Evolutionary conservation across 1,140 invertebrate species (phyloP).

Genomic region (Magallana ariakensis): DNA sequence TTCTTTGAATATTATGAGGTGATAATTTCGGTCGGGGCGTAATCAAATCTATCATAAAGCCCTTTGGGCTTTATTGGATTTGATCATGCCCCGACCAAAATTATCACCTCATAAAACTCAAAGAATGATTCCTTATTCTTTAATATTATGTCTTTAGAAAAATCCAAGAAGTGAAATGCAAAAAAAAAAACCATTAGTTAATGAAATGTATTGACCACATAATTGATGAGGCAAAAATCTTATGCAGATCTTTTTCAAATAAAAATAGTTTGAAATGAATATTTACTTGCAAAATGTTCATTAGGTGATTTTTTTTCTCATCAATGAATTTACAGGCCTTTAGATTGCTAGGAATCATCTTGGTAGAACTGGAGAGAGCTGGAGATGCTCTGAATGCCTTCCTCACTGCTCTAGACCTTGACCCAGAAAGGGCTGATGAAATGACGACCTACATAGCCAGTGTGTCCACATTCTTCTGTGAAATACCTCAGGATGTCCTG

Average conservation of each 20-base stretch:
- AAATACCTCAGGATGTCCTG: slow-evolving; percentile 62
- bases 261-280: not conserved
- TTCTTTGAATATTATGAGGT: too few species aligned
- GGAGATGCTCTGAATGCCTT: slow-evolving; percentile 70
- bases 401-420: slow-evolving; percentile 73
- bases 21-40: too few species aligned
- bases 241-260: not conserved
- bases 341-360: slow-evolving; percentile 67
- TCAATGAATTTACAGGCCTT: slow-evolving; percentile 63
- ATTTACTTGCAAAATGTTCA: too few species aligned
- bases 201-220: too few species aligned
- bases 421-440: slow-evolving; percentile 69
- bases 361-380: slow-evolving; percentile 66
- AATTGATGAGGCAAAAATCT: too few species aligned
- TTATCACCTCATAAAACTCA: too few species aligned
- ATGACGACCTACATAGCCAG: slow-evolving; percentile 71
- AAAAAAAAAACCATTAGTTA: too few species aligned
- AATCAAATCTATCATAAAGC: too few species aligned
- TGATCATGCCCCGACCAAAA: too few species aligned
- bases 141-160: not conserved
- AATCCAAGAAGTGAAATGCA: too few species aligned
- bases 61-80: too few species aligned
- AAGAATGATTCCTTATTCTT: too few species aligned
- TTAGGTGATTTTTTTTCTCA: not conserved
- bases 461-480: slow-evolving; percentile 68